A percentile compares a stretch with the other conserved stretches of the same genome.
These are phyloP conservation scores for Morus bassanus DNA, from an alignment of 2,797 vertebrate genomes.

Conservation along the genomic window DNA sequence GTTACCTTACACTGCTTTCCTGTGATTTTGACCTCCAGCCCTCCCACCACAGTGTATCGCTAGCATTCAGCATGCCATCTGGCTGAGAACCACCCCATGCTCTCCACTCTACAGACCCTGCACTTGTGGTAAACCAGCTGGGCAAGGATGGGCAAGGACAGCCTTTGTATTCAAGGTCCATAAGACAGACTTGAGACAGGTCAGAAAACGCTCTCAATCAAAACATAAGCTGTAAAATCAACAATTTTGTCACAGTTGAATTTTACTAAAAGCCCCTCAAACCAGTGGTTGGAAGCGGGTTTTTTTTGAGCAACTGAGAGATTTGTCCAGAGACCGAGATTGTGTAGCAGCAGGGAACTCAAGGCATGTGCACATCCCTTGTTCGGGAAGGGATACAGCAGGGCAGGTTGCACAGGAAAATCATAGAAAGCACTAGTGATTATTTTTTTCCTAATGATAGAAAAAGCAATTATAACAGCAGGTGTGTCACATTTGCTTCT, in stretches of 20 bases:
- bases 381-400: background rate
- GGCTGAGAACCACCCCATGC: background rate
- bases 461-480: background rate
- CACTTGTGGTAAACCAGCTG: rapidly evolving
- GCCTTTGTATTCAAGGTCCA: rapidly evolving
- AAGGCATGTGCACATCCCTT: background rate
- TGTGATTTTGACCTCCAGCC: background rate
- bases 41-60: rapidly evolving
- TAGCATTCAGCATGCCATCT: rapidly evolving
- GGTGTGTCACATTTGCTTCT: background rate
- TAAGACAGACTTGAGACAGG: background rate
- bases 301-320: background rate
- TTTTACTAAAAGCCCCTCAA: background rate
- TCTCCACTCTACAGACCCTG: background rate
- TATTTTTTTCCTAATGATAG: background rate
- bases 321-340: background rate
- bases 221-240: background rate
- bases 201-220: background rate
- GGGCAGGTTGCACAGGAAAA: background rate
- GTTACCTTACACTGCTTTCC: rapidly evolving
- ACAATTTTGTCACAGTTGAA: background rate
- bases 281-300: rapidly evolving
- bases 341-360: background rate
- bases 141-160: background rate
- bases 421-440: background rate